Conservation (phyloP, 2,113 vertebrate genomes). For the Edolisoma coerulescens region DNA sequence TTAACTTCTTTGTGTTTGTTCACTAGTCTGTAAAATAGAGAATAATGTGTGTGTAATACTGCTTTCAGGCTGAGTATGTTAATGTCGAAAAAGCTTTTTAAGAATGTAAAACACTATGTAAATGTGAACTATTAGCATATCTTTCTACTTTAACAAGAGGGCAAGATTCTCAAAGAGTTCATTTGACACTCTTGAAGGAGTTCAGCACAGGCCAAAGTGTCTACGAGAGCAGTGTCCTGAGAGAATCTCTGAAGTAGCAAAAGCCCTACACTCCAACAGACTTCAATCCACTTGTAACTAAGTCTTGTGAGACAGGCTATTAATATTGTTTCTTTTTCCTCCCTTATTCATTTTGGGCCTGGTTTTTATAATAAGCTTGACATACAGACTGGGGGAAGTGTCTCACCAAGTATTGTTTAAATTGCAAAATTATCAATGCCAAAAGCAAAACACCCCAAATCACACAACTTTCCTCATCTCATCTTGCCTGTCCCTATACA, state of each 20-base stretch:
- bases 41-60: background rate
- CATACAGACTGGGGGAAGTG: accelerated
- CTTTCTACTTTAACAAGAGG: background rate
- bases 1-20: background rate
- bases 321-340: background rate
- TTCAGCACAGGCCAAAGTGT: accelerated
- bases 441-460: background rate
- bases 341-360: background rate
- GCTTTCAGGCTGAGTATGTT: background rate
- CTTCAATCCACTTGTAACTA: background rate
- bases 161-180: background rate
- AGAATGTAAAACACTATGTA: background rate
- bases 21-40: background rate
- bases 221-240: background rate
- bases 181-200: background rate
- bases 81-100: background rate
- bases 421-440: background rate
- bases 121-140: background rate
- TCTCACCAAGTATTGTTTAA: background rate
- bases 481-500: background rate
- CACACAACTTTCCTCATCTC: background rate
- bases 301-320: background rate
- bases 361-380: background rate
- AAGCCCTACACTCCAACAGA: background rate
- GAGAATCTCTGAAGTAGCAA: background rate